Evolutionary conservation across 2,113 vertebrate genomes (phyloP), one percentile per base, ranked within the genome.

Genomic region (Sitta europaea): DNA sequence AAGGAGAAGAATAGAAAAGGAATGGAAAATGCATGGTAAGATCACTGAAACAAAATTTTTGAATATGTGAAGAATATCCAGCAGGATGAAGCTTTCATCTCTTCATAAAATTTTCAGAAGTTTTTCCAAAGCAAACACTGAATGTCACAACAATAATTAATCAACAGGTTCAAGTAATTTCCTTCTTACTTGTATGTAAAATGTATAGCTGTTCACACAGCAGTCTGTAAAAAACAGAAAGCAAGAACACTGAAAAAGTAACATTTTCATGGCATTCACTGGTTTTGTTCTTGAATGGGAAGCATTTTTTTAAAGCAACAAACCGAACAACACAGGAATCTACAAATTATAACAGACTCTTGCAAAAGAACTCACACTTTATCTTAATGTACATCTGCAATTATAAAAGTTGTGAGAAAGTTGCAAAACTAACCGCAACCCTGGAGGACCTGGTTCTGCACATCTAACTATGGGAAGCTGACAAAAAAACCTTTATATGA

Each of bases 401-500:
- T 86, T 90, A 93, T 54, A 90, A 83, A 89, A 65, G 43, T 76
- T 80, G 85, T 94, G 75, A 91, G 66, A 92, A 92, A 92, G 62
- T 87, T 77, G 50, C 57, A 91, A 61, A 89, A 86, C 45, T 90
- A 97, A 63, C 42, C 15, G 0, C 76, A 78, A 10, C 36, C 18
- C 54, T 82, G 35, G 35, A 96, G 40, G 90, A 96, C 93, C 92
- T 92, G 68, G 65, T 97, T 97, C 89, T 95, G 68, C 62, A 77
- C 50, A 82, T 93, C 24, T 78, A 85, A 55, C 50, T 74, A 80
- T 87, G 6, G 40, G 59, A 61, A 88, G 48, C 68, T 93, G 73
- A 97, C 94, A 97, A 98, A 97, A 97, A 40, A 2, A 27, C 90
- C 88, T 97, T 97, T 97, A 97, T 95, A 50, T 47, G 47, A 83